These are phyloP conservation scores for Plotosus lineatus DNA, from an alignment of 2,113 vertebrate species.

Conservation along the genomic window DNA sequence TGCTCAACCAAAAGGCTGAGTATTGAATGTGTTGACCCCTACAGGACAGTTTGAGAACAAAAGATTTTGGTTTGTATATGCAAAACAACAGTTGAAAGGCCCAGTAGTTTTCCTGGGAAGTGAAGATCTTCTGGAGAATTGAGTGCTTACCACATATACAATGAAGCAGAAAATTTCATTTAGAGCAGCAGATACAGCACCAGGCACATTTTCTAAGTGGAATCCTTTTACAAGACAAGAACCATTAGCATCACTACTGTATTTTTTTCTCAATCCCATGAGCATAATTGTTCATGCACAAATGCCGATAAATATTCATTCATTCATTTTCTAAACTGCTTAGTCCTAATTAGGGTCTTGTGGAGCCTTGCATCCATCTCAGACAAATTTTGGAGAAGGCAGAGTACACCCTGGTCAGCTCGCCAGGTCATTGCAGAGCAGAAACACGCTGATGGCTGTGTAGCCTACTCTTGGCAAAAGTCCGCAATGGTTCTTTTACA, in stretches of 20 bases:
- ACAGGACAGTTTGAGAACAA: not conserved
- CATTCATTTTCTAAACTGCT: too few species aligned
- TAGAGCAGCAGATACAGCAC: too few species aligned
- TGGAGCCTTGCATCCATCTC: too few species aligned
- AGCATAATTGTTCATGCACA: not conserved
- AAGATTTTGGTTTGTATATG: not conserved
- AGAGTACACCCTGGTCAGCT: too few species aligned
- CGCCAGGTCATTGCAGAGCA: too few species aligned
- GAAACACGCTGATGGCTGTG: too few species aligned
- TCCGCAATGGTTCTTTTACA: too few species aligned
- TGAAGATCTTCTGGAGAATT: not conserved
- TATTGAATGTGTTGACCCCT: not conserved
- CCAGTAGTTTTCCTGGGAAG: not conserved
- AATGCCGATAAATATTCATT: not conserved
- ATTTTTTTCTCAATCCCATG: not conserved
- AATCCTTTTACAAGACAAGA: not conserved
- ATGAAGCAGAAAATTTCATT: not conserved
- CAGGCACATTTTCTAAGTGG: too few species aligned
- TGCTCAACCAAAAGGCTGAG: not conserved
- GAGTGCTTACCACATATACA: not conserved
- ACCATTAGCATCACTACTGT: not conserved
- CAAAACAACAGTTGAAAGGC: not conserved
- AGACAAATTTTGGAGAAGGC: too few species aligned
- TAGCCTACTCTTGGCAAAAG: too few species aligned
- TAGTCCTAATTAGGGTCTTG: too few species aligned